Conservation (phyloP, 2,797 vertebrate species). For the Notolepis coatsorum region DNA sequence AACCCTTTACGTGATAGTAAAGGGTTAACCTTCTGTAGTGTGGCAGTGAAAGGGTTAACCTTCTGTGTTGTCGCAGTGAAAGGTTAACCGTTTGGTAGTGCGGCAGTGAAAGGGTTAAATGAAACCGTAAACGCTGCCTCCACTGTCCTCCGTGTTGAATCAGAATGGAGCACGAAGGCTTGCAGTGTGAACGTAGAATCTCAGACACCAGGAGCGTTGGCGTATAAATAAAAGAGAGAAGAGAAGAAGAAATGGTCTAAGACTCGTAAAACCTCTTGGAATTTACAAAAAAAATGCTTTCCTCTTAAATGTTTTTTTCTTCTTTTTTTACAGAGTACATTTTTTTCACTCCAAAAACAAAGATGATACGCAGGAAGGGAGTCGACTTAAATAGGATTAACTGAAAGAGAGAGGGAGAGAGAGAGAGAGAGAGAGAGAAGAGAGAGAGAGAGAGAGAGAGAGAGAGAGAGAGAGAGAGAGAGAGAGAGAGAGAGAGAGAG, state of each 20-base stretch:
- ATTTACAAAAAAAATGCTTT: constrained; percentile 22
- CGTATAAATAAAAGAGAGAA: constrained; percentile 38
- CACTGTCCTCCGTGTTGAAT: too few species aligned
- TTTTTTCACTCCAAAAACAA: constrained; percentile 59
- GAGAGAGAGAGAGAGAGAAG: not conserved
- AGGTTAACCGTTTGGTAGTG: too few species aligned
- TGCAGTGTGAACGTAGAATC: too few species aligned
- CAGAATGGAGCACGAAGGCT: too few species aligned
- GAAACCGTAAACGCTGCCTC: too few species aligned
- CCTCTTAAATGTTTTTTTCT: constrained; percentile 30
- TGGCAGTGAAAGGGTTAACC: too few species aligned
- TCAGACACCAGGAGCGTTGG: too few species aligned
- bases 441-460: not conserved
- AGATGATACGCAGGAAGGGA: constrained; percentile 13
- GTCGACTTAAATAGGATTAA: constrained; percentile 40
- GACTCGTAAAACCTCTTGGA: too few species aligned
- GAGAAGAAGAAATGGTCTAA: constrained; percentile 13
- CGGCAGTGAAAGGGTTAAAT: too few species aligned
- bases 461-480: not conserved
- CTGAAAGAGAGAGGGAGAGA: constrained; percentile 1
- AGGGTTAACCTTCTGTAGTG: too few species aligned
- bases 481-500: not conserved
- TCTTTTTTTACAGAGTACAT: constrained; percentile 45
- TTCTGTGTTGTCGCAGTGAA: too few species aligned
- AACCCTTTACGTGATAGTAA: too few species aligned